Evolutionary conservation across 2,797 vertebrate genomes (phyloP).

Genomic region (Catostomus latipinnis): DNA sequence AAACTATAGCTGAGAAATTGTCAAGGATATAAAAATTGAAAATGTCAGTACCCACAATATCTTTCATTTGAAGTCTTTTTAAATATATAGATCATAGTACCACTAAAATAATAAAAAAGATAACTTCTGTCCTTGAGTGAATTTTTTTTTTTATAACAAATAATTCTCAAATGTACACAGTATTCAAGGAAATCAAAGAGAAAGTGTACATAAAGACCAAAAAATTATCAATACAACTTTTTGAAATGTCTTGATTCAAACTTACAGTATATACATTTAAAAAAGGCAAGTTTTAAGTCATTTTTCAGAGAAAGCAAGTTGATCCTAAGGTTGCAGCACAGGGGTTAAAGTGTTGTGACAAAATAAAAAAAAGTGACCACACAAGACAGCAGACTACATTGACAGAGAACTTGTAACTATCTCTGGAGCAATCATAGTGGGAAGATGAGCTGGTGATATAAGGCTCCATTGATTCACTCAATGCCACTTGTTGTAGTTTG

Average conservation of each 20-base stretch:
- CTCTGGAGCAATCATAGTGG: neutral
- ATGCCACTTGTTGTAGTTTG: neutral
- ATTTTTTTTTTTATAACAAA: neutral
- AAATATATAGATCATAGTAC: neutral
- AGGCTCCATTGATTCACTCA: neutral
- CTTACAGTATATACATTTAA: neutral
- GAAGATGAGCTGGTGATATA: neutral
- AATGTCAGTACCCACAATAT: conserved; percentile 5
- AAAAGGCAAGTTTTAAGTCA: neutral
- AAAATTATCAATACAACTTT: neutral
- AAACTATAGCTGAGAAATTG: neutral
- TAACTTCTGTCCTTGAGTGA: conserved; percentile 7
- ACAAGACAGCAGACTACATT: conserved; percentile 8
- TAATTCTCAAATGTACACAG: neutral
- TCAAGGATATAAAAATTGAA: conserved; percentile 6
- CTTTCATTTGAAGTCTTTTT: conserved; percentile 3
- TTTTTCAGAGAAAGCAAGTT: neutral
- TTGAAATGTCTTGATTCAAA: conserved; percentile 3
- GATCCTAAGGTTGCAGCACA: conserved; percentile 22
- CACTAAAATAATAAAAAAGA: conserved; percentile 5
- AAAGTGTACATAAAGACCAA: conserved; percentile 6
- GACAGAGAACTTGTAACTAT: neutral
- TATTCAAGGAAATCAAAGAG: conserved; percentile 12
- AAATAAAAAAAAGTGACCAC: neutral
- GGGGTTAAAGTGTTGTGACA: neutral